Evolutionary conservation across 2,113 vertebrate species (phyloP).

Genomic region (Camarhynchus parvulus): DNA sequence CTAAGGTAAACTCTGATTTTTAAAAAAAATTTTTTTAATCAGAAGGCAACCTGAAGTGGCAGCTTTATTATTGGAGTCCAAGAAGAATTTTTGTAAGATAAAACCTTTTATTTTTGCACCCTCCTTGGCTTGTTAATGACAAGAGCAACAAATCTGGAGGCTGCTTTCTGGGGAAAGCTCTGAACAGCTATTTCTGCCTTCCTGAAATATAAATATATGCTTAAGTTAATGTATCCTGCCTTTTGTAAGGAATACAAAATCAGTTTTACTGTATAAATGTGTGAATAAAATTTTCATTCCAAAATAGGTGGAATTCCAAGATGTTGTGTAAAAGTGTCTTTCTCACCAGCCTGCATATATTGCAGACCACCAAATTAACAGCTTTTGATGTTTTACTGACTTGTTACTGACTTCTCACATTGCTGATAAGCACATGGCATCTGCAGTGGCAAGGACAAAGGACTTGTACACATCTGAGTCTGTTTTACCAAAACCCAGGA

Average conservation of each 20-base stretch:
- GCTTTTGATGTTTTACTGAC: not conserved
- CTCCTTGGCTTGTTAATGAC: not conserved
- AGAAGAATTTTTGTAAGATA: not conserved
- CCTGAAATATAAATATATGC: not conserved
- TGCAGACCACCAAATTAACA: not conserved
- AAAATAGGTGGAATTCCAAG: not conserved
- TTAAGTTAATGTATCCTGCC: not conserved
- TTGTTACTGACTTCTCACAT: not conserved
- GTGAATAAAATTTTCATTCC: not conserved
- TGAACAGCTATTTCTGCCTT: not conserved
- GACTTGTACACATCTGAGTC: accelerated
- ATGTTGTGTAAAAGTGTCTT: not conserved
- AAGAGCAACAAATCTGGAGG: not conserved
- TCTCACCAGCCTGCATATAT: not conserved
- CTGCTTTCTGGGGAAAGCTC: not conserved
- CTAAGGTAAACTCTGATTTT: not conserved
- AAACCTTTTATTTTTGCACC: not conserved
- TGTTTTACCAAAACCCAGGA: not conserved
- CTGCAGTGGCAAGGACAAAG: not conserved
- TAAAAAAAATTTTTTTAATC: not conserved
- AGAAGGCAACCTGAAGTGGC: not conserved
- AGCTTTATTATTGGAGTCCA: not conserved
- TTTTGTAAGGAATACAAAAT: not conserved
- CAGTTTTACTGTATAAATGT: not conserved
- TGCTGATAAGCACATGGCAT: not conserved